Evolutionary conservation across 2,797 vertebrate genomes (phyloP).

Genomic region (Limnodromus scolopaceus): DNA sequence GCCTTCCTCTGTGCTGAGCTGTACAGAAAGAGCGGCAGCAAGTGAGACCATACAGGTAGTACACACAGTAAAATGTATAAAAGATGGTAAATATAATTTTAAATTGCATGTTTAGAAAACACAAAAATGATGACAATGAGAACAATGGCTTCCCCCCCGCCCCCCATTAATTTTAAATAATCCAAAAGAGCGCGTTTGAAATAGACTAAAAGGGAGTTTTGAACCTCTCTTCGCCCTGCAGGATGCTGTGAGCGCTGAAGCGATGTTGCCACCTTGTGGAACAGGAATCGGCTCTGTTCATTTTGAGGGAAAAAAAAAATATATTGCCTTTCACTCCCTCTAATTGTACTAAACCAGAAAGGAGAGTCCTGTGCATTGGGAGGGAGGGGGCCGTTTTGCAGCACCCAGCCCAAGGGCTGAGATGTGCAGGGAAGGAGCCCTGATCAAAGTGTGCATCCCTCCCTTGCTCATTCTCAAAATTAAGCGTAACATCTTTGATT

Average conservation of each 20-base stretch:
- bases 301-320: neutral
- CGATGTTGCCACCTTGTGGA: conserved; percentile 81
- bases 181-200: neutral
- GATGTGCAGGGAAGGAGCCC: neutral
- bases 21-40: neutral
- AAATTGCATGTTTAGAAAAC: neutral
- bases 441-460: accelerated
- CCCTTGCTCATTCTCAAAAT: neutral
- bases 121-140: neutral
- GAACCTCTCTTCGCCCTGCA: too few species aligned
- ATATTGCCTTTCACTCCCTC: neutral
- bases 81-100: neutral
- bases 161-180: neutral
- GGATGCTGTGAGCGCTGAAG: conserved; percentile 34
- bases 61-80: neutral
- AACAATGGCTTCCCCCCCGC: neutral
- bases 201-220: neutral
- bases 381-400: neutral
- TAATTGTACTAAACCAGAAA: neutral
- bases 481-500: neutral
- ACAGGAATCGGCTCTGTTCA: neutral
- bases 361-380: neutral
- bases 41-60: neutral
- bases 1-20: neutral
- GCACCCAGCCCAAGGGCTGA: neutral